Percentiles rank a stretch among this genome's conserved stretches.
Evolutionary conservation across 2,797 vertebrate genomes (phyloP).

Genomic region (Cuculus canorus): DNA sequence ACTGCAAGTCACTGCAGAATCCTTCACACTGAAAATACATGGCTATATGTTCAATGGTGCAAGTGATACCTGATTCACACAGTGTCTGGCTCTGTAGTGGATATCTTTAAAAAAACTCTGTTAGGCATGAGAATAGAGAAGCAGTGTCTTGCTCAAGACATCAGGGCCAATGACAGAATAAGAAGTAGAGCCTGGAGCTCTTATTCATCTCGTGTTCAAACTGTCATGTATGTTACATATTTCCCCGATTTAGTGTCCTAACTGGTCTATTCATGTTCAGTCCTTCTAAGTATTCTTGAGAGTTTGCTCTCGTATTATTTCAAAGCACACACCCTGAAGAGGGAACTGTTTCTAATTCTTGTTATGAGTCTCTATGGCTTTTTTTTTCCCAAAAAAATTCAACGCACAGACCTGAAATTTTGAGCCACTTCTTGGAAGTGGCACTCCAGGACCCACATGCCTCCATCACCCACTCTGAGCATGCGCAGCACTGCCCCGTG

Average conservation of each 20-base stretch:
- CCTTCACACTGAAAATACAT: background rate
- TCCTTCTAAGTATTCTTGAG: background rate
- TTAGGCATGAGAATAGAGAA: background rate
- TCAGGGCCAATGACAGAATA: background rate
- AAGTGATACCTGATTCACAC: background rate
- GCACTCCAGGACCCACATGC: too few relatives aligned
- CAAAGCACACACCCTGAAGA: fast-evolving
- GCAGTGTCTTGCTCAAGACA: background rate
- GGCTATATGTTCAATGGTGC: background rate
- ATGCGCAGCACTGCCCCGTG: background rate
- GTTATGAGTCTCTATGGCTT: background rate
- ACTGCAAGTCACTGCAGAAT: background rate
- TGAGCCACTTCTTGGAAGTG: background rate
- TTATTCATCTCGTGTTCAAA: background rate
- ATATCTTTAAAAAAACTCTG: background rate
- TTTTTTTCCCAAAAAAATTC: background rate
- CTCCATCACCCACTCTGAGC: background rate
- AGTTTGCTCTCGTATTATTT: background rate
- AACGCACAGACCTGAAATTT: background rate
- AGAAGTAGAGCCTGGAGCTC: background rate
- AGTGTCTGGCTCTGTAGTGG: background rate
- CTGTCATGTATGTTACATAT: background rate
- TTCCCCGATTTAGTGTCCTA: background rate
- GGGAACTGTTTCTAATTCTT: background rate
- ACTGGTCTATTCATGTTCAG: background rate